Percentiles rank a stretch among this genome's conserved stretches.
Evolutionary conservation across 2,797 vertebrate species (phyloP).

Genomic region (Tragopan temminckii): DNA sequence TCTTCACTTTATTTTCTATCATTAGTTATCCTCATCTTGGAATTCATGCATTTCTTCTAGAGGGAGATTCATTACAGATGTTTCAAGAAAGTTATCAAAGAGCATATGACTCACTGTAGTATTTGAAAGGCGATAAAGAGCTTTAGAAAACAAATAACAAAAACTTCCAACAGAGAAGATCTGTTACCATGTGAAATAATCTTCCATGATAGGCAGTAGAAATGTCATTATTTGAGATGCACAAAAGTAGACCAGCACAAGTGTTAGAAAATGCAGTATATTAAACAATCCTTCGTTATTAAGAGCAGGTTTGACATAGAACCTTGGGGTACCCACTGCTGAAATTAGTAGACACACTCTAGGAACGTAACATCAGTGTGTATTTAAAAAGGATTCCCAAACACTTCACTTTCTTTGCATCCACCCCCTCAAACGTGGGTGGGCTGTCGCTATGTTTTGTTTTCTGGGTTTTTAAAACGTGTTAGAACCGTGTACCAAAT

Average conservation of each 20-base stretch:
- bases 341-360: not conserved
- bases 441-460: not conserved
- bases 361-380: not conserved
- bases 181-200: not conserved
- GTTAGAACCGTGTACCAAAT: not conserved
- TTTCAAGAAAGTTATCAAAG: constrained; percentile 35
- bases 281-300: not conserved
- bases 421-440: not conserved
- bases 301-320: not conserved
- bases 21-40: constrained; percentile 10
- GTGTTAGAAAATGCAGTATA: not conserved
- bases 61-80: not conserved
- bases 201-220: not conserved
- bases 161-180: not conserved
- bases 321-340: not conserved
- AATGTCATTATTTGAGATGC: not conserved
- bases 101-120: constrained; percentile 8
- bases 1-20: constrained; percentile 22
- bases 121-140: constrained; percentile 46
- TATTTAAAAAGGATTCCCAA: not conserved
- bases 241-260: not conserved
- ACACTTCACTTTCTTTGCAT: not conserved
- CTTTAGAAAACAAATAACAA: constrained; percentile 54
- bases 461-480: not conserved
- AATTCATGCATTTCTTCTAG: constrained; percentile 21